These are phyloP conservation scores for Cassiopea andromeda DNA, from an alignment of 30 jellyfish, hydroid and myxozoan species.

Conservation along the genomic window DNA sequence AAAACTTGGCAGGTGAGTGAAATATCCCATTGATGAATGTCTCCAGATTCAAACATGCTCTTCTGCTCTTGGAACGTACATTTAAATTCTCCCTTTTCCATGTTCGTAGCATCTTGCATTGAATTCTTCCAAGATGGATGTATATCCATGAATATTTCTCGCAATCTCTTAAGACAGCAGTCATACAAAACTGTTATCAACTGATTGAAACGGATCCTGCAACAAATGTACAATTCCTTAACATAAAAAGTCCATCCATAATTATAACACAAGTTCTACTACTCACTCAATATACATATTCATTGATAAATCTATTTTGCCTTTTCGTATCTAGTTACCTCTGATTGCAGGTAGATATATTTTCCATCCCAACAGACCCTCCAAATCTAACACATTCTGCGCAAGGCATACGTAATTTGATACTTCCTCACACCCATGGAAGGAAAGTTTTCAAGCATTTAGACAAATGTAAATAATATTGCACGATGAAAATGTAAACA, in stretches of 20 bases:
- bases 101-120: background rate
- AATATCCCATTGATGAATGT: constrained; percentile 1
- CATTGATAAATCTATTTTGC: background rate
- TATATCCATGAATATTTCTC: background rate
- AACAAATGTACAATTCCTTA: too few relatives aligned
- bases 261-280: too few relatives aligned
- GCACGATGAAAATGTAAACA: too few relatives aligned
- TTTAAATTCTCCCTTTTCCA: background rate
- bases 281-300: background rate
- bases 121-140: constrained; percentile 5
- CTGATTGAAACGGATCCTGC: background rate
- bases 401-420: too few relatives aligned
- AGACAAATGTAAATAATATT: too few relatives aligned
- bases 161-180: background rate
- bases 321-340: too few relatives aligned
- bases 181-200: background rate
- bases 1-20: background rate
- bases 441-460: too few relatives aligned
- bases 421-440: too few relatives aligned
- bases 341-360: background rate
- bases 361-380: background rate
- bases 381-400: background rate
- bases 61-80: background rate
- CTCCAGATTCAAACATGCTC: background rate
- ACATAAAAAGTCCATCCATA: too few relatives aligned